Evolutionary conservation across 2,888 invertebrate genomes (phyloP), one percentile per base, ranked within the genome.

Genomic region (Ectropis crepuscularia): DNA sequence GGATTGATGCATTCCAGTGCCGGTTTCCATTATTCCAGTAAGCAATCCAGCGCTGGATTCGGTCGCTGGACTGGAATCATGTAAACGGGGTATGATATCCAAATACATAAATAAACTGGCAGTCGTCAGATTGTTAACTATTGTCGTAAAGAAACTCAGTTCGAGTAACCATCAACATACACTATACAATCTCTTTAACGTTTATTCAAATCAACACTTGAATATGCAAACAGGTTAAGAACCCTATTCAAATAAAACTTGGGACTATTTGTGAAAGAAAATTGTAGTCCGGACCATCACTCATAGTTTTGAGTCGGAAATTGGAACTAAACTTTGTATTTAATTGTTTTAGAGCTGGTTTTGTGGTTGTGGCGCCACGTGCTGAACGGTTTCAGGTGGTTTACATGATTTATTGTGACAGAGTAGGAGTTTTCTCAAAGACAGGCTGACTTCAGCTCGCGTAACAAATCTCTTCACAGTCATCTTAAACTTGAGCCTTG

Each of bases 101-200:
- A 9, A 36, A 7, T 6, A 10, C 42, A 12, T 43, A 50, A 12
- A 16, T 46, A n/a, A 46, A 60, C 46, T 9, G 48, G 37, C 53
- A 42, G 36, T 8, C 43, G 53, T 42, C 37, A 37, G 47, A 10
- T 48, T 45, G 16, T 49, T 37, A 43, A 2, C 10, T 6, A 45
- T 49, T 61, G 48, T 43, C 53, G 48, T 48, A 11, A 61, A 53
- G 54, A 61, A 49, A 54, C 54, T 41, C 42, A 38, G 28, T 54
- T 50, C 41, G 39, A 55, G 55, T 55, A 45, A 46, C 61, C 55
- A 54, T 61, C 61, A 45, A 41, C 50, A 45, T 54, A 55, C 55
- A 61, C 16, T 28, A 61, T 45, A 46, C 12, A 9, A n/a, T 55
- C 43, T 42, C 16, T 51, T 8, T 10, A 45, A 38, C 50, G 45